Base-by-base conservation (phyloP, 2,888 invertebrate genomes). In the Dicyrtoma fusca region DNA sequence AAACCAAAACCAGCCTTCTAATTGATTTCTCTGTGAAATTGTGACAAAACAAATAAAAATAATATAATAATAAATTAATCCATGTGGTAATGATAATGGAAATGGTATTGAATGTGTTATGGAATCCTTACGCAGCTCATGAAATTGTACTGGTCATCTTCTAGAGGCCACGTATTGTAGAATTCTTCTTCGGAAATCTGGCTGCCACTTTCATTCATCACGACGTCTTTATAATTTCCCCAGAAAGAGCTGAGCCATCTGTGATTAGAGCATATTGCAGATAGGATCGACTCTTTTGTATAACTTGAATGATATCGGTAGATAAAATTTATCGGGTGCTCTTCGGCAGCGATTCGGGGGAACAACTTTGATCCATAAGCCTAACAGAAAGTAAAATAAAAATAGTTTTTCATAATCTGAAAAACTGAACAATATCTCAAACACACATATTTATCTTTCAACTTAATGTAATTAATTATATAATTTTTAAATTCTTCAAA, bases 291-390 rank as follows among this genome's bases (percentile, higher is more conserved):
- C 3, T 45, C 49, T 21, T 45, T 23, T 1, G 53, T 34, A 19
- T 55, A 19, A 5, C 25, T 53, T 11, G 66, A 26, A 44, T 25
- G 19, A 11, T 61, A 44, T 61, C 42, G 34, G 42, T 66, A 53
- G 11, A 66, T n/a, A 8, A 14, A 51, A 21, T 66, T 34, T 14
- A 66, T 66, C 1, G 51, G 51, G 55, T 66, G 66, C n/a, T 51
- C 42, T 21, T 66, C 66, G 11, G 66, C 53, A 1, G 42, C 55
- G 2, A 66, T 49, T 53, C 66, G n/a, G 17, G 66, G 66, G 17
- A 66, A 66, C 5, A 66, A 66, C 25, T 53, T 17, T 13, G 51
- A 53, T 10, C 55, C 66, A 6, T 14, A 64, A 19, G 64, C 64
- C 64, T 47, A 8, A 17, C 11, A 42, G 45, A n/a, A 25, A 25